Conservation (phyloP, 2,888 invertebrate species). For the Alsophila aescularia region DNA sequence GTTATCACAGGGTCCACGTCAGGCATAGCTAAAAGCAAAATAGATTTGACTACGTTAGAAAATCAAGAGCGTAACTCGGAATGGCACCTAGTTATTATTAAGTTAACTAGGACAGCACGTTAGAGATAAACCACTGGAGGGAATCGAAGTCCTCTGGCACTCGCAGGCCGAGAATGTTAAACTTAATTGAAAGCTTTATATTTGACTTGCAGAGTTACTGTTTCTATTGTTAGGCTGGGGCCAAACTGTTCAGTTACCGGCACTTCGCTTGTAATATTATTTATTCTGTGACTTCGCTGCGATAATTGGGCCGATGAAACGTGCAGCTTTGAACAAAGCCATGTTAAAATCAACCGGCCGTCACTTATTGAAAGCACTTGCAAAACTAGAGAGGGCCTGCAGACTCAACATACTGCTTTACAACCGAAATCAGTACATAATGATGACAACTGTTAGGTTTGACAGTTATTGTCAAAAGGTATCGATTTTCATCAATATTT, state of each 20-base stretch:
- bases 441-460: too few relatives aligned
- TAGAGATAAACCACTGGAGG: slow-evolving; percentile 43
- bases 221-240: slow-evolving; percentile 47
- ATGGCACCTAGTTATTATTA: slow-evolving; percentile 42
- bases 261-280: too few relatives aligned
- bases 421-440: too few relatives aligned
- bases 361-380: slow-evolving; percentile 29
- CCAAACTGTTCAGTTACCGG: too few relatives aligned
- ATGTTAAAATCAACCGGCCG: slow-evolving; percentile 16
- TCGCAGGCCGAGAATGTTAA: slow-evolving; percentile 42
- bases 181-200: slow-evolving; percentile 58
- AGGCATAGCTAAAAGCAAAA: slow-evolving; percentile 72
- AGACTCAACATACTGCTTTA: too few relatives aligned
- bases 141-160: slow-evolving; percentile 47
- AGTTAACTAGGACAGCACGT: slow-evolving; percentile 36
- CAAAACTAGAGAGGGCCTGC: slow-evolving; percentile 30
- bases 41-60: slow-evolving; percentile 58
- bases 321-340: slow-evolving; percentile 42
- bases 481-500: too few relatives aligned
- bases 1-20: slow-evolving; percentile 72
- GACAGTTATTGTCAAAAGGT: too few relatives aligned
- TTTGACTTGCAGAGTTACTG: slow-evolving; percentile 44
- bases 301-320: slow-evolving; percentile 56
- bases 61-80: slow-evolving; percentile 29
- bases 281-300: slow-evolving; percentile 44